A percentile compares a stretch with the other conserved stretches of the same genome.
These are phyloP conservation scores for Upupa epops DNA, from an alignment of 2,113 vertebrate genomes.

Conservation along the genomic window DNA sequence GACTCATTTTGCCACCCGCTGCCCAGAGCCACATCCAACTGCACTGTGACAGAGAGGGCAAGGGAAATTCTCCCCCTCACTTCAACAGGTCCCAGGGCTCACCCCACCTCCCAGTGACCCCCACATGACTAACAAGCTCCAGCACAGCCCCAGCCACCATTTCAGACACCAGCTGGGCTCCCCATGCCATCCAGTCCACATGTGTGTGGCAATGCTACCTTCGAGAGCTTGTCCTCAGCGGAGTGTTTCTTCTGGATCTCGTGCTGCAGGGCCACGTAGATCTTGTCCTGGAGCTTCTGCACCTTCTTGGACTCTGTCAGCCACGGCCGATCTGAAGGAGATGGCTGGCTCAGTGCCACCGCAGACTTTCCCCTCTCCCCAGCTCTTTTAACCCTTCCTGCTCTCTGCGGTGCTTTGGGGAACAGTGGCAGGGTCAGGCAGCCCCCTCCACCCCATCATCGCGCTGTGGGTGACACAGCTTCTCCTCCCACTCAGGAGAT, in stretches of 20 bases:
- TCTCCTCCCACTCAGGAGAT: neutral
- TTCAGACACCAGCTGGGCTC: rapidly evolving
- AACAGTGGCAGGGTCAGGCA: rapidly evolving
- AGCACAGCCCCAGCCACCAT: neutral
- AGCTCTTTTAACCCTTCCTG: neutral
- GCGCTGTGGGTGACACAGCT: rapidly evolving
- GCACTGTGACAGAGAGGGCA: rapidly evolving
- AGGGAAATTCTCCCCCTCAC: neutral
- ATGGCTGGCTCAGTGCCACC: neutral
- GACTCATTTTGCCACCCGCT: neutral
- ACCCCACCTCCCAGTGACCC: rapidly evolving
- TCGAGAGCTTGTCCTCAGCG: conserved; percentile 84
- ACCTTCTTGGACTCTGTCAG: conserved; percentile 86
- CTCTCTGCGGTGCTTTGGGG: neutral
- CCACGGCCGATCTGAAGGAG: conserved; percentile 81
- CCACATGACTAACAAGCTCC: rapidly evolving
- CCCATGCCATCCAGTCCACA: rapidly evolving
- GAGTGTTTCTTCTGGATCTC: conserved; percentile 83
- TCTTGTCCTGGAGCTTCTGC: conserved; percentile 89
- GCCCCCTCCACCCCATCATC: neutral
- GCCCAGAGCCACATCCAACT: neutral
- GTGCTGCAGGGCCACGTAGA: conserved; percentile 85
- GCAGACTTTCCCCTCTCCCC: no score
- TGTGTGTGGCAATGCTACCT: conserved; percentile 64
- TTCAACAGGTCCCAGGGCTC: neutral